phyloP scores from a whole-genome alignment of 1,140 invertebrate species.

The Aphidius gifuensis region DNA sequence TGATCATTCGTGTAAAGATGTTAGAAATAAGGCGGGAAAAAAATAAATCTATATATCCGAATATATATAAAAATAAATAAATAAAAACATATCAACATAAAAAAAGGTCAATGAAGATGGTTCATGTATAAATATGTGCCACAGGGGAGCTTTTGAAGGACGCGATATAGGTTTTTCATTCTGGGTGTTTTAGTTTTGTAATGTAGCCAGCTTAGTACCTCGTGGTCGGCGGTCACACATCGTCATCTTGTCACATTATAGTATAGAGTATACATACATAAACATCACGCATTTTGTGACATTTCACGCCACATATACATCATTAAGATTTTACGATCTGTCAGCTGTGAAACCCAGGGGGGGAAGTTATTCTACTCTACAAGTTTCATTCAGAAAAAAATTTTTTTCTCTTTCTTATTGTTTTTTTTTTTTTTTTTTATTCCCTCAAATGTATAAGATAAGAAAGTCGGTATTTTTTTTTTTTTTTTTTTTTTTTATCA shows the following conservation, averaged over 20 bases:
- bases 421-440: too few species aligned
- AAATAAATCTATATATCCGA: too few species aligned
- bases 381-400: constrained; percentile 36
- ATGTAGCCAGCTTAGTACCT: constrained; percentile 2
- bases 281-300: constrained; percentile 21
- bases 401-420: constrained; percentile 10
- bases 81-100: not conserved
- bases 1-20: not conserved
- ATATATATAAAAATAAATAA: too few species aligned
- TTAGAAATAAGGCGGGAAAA: too few species aligned
- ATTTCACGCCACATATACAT: constrained; percentile 29
- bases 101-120: constrained; percentile 2
- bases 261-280: not conserved
- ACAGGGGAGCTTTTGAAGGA: constrained; percentile 6
- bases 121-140: too few species aligned
- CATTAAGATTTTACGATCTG: constrained; percentile 47
- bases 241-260: not conserved
- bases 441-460: too few species aligned
- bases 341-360: constrained; percentile 31
- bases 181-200: constrained; percentile 1
- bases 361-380: constrained; percentile 35
- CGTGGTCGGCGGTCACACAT: constrained; percentile 6
- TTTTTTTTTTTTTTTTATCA: too few species aligned
- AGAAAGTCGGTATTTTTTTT: too few species aligned
- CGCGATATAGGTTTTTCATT: constrained; percentile 22